Evolutionary conservation across 2,888 invertebrate species (phyloP), one percentile per base, ranked within the genome.

Genomic region (Pherbina coryleti): DNA sequence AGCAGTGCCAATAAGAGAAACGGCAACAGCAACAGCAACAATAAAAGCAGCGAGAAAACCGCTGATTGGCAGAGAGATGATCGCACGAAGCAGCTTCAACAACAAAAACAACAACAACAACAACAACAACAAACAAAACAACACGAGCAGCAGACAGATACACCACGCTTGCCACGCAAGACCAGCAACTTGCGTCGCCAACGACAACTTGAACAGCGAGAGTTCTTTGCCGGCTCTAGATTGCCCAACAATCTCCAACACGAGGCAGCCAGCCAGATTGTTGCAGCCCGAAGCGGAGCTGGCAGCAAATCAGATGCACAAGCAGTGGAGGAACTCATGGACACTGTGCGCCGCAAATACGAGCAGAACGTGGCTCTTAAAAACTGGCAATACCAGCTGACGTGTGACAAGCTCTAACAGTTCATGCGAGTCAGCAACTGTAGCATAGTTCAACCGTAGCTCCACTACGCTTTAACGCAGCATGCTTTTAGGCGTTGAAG

Each of bases 361-460:
- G 83, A 86, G 71, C 84, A 88, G 73, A 85, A 85, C 81, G 77
- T 86, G 83, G 88, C 86, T 84, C 83, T 89, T 83, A 88, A 86
- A 83, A 89, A 90, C 85, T 90, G 90, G 90, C 87, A 89, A 82
- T 90, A 90, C 84, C 90, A 90, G 82, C 83, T 90, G 78, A 90
- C 90, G 79, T 89, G 88, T 86, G 88, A 90, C 82, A 88, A 89
- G 82, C 85, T 90, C 78, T 89, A 84, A n/a, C 64, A 62, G 37
- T 60, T 28, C 25, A 9, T 19, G 25, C 57, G 3, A 25, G 11
- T 11, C 57, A 14, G 57, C 57, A 89, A 81, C 85, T 90, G 78
- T 90, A 84, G n/a, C 34, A 60, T 17, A 62, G 57, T 60, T 28
- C 57, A 28, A 4, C 11, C 17, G 1, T 55, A 7, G 4, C 17